These are phyloP conservation scores for Mionectes macconnelli DNA, from an alignment of 2,113 vertebrate species.

Conservation along the genomic window DNA sequence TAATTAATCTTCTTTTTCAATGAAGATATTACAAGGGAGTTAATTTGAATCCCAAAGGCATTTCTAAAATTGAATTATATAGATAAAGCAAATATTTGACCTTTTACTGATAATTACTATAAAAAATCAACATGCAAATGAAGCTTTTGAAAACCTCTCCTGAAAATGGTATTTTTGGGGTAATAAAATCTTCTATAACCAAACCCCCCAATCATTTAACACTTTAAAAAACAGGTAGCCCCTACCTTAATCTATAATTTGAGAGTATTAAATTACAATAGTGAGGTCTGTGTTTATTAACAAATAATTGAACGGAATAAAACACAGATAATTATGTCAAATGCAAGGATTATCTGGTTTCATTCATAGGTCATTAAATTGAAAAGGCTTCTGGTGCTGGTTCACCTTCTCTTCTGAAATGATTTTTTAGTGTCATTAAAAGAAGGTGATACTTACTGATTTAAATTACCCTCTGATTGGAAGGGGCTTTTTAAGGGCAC, in stretches of 20 bases:
- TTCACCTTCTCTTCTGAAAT: not conserved
- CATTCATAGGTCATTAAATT: constrained; percentile 46
- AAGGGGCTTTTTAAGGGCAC: not conserved
- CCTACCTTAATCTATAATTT: constrained; percentile 17
- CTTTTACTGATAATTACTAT: constrained; percentile 80
- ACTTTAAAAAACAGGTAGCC: constrained; percentile 8
- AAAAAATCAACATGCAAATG: constrained; percentile 73
- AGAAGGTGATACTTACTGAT: not conserved
- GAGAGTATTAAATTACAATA: constrained; percentile 11
- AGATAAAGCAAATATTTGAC: constrained; percentile 86
- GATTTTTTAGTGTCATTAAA: not conserved
- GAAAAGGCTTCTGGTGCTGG: not conserved
- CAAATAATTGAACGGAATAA: constrained; percentile 57
- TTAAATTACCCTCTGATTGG: not conserved
- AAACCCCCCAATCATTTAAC: constrained; percentile 9
- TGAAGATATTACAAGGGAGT: constrained; percentile 81
- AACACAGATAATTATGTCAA: constrained; percentile 22
- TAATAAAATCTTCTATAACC: constrained; percentile 43
- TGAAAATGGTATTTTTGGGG: not conserved
- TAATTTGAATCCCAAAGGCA: constrained; percentile 83
- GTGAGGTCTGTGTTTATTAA: constrained; percentile 50
- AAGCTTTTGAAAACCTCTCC: constrained; percentile 61
- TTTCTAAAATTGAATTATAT: constrained; percentile 83
- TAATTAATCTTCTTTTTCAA: constrained; percentile 84
- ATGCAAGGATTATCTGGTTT: constrained; percentile 40